Evolutionary conservation across 2,113 vertebrate genomes (phyloP), one percentile per base, ranked within the genome.

Genomic region (Cinclus mexicanus): DNA sequence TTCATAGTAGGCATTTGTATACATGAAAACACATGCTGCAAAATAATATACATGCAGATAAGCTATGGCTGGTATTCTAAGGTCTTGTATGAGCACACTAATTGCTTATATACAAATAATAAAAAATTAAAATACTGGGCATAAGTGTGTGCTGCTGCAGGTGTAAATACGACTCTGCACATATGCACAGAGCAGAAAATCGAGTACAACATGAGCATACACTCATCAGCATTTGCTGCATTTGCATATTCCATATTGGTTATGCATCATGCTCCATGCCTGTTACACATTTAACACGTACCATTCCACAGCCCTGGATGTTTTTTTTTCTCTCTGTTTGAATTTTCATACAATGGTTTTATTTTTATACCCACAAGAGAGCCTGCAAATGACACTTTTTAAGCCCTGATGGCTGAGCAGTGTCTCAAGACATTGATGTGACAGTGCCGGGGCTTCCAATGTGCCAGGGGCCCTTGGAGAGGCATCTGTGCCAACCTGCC

Each of bases 381-480:
- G 59, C 22, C 65, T 11, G 37, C 23, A 83, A 78, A 90, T 9
- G 35, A 31, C 11, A n/a, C 12, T 46, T 83, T 65, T 41, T 0
- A 12, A 52, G 55, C 47, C 18, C 57, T 42, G 60, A 33, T 14
- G 79, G 56, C 23, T 29, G 80, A 91, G 52, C 39, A n/a, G 47
- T 7, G 47, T 53, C 80, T 85, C 35, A 23, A 61, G 79, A 37
- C 1, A 10, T 13, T 1, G 56, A 41, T 17, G 86, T 24, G 69
- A 57, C 49, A 41, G 41, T 0, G 31, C 8, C 0, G 3, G 4
- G 71, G 31, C 46, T 28, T 19, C 2, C 50, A 15, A 16, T 3
- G 21, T 8, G 0, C 41, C 0, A 0, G 15, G 4, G 6, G 19
- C 18, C 33, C 60, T 19, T 0, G 25, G 64, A 86, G 85, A 76